A percentile compares a stretch with the other conserved stretches of the same genome.
phyloP scores from a whole-genome alignment of 2,797 vertebrate genomes.

The Pempheris klunzingeri region DNA sequence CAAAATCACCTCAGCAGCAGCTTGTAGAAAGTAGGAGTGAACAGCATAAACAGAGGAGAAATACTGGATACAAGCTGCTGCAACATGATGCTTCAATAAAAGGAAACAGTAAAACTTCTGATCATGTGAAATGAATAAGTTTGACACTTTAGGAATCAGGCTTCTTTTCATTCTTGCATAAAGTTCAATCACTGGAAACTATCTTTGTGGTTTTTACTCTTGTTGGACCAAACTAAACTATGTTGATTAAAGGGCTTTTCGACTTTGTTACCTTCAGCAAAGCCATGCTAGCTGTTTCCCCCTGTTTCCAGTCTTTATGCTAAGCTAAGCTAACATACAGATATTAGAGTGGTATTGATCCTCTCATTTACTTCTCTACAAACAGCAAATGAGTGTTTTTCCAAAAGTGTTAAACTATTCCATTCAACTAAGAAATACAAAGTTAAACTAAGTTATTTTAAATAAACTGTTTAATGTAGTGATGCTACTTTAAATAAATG shows the following conservation, averaged over 20 bases:
- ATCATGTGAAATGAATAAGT: too few species aligned
- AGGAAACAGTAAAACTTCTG: neutral
- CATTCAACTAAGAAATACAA: neutral
- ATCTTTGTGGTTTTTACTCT: neutral
- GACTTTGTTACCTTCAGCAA: neutral
- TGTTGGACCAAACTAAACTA: too few species aligned
- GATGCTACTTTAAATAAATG: neutral
- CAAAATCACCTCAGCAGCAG: slow-evolving; percentile 16
- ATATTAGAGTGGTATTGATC: neutral
- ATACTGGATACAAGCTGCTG: neutral
- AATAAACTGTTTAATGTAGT: neutral
- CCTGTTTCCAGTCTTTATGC: neutral
- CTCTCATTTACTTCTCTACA: neutral
- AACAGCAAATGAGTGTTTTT: neutral
- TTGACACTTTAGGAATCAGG: neutral
- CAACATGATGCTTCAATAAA: neutral
- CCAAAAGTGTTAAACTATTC: neutral
- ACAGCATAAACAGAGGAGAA: neutral
- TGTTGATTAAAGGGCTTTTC: too few species aligned
- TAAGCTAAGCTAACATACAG: neutral
- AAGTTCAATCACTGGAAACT: neutral
- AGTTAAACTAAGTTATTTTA: neutral
- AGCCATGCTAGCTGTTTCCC: neutral
- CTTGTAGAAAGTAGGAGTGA: neutral
- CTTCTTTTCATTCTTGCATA: neutral